phyloP scores from a whole-genome alignment of 1,140 invertebrate genomes.

The Eciton burchellii region DNA sequence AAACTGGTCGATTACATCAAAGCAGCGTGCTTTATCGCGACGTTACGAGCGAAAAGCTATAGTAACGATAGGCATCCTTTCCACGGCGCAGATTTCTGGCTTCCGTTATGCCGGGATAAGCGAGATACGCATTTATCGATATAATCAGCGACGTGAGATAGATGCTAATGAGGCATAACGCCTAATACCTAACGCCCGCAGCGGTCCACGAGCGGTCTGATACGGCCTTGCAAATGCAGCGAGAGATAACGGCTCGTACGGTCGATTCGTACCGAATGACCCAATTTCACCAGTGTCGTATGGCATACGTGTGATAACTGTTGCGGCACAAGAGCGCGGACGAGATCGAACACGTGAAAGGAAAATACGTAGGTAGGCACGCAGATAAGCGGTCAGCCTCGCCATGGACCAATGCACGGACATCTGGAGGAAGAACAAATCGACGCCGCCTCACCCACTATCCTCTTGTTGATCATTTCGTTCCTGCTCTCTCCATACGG shows the following conservation, averaged over 20 bases:
- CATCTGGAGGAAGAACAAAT: slow-evolving; percentile 16
- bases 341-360: slow-evolving; percentile 57
- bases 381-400: slow-evolving; percentile 46
- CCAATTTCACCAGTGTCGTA: slow-evolving; percentile 71
- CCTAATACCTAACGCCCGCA: slow-evolving; percentile 64
- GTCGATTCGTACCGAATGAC: slow-evolving; percentile 70
- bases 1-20: background rate
- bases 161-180: slow-evolving; percentile 59
- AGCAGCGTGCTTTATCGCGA: slow-evolving; percentile 2
- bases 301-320: slow-evolving; percentile 70
- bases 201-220: slow-evolving; percentile 44
- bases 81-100: background rate
- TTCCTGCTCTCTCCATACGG: background rate
- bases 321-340: slow-evolving; percentile 49
- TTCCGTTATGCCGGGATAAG: background rate
- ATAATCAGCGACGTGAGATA: slow-evolving; percentile 31
- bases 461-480: background rate
- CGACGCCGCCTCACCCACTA: background rate
- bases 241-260: slow-evolving; percentile 69
- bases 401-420: slow-evolving; percentile 43
- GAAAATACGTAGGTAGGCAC: slow-evolving; percentile 47
- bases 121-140: slow-evolving; percentile 3
- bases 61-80: slow-evolving; percentile 7
- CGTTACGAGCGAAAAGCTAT: background rate
- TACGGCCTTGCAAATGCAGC: slow-evolving; percentile 76